phyloP scores from a whole-genome alignment of 2,797 vertebrate genomes.

The Clarias platycephalus region DNA sequence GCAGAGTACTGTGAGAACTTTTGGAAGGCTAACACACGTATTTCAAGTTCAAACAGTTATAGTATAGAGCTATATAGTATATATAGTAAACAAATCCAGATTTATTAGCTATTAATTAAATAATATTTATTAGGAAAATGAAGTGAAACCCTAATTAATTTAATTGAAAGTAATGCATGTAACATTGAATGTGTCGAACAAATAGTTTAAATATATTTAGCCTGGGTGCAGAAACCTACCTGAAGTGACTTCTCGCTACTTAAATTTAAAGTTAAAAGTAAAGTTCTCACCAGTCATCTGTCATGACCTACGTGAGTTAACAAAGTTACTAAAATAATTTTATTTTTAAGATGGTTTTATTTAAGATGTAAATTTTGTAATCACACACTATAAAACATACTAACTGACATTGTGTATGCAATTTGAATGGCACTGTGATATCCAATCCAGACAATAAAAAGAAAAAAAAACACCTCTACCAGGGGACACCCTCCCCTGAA shows the following conservation, averaged over 20 bases:
- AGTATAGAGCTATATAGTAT: background rate
- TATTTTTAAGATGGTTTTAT: background rate
- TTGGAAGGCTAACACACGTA: background rate
- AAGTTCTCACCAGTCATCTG: background rate
- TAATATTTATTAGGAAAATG: background rate
- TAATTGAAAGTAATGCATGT: too few species aligned
- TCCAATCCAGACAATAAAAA: too few species aligned
- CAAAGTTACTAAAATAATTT: too few species aligned
- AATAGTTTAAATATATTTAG: too few species aligned
- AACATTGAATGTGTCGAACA: too few species aligned
- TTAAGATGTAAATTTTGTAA: too few species aligned
- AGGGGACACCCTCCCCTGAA: background rate
- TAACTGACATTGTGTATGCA: too few species aligned
- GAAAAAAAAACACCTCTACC: too few species aligned
- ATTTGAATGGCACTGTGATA: too few species aligned
- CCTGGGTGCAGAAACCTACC: background rate
- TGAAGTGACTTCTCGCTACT: background rate
- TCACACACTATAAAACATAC: too few species aligned
- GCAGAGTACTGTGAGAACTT: background rate
- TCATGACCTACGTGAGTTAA: too few species aligned
- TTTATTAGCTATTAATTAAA: background rate
- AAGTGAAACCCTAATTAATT: too few species aligned
- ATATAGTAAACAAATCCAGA: background rate
- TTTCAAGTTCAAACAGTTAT: background rate
- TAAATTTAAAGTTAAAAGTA: background rate